Percentiles rank a stretch among this genome's conserved stretches.
These are phyloP conservation scores for Neosilurus hyrtlii DNA, from an alignment of 2,797 vertebrate species.

Conservation along the genomic window DNA sequence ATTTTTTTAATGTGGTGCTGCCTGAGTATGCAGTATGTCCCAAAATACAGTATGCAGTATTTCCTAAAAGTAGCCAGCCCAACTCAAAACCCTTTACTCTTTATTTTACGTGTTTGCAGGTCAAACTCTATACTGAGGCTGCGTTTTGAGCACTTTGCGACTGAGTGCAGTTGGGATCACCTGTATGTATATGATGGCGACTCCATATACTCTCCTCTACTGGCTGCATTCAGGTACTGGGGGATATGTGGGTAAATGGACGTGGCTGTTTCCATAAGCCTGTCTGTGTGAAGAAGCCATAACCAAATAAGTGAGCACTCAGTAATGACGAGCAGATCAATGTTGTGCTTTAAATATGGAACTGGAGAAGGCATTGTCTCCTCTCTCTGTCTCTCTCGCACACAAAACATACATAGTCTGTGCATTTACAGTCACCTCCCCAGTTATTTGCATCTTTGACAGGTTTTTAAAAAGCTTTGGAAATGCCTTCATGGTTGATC, in stretches of 20 bases:
- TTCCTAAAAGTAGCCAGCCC: background rate
- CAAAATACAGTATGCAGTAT: background rate
- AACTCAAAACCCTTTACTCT: background rate
- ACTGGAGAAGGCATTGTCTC: background rate
- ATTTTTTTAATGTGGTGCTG: no score
- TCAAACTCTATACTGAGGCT: conserved; percentile 86
- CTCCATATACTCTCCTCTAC: conserved; percentile 89
- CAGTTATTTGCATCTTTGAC: background rate
- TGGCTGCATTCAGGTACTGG: conserved; percentile 89
- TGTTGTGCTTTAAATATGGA: conserved; percentile 17
- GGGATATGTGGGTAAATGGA: background rate
- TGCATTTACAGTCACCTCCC: background rate
- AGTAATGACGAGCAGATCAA: conserved; percentile 27
- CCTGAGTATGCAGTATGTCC: no score
- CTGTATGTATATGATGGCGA: conserved; percentile 95
- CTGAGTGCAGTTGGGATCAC: conserved; percentile 97
- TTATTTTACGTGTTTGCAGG: conserved; percentile 64
- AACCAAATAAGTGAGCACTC: conserved; percentile 24
- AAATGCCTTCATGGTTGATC: background rate
- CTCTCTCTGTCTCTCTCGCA: background rate
- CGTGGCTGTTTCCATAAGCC: background rate
- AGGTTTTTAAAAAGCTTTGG: background rate
- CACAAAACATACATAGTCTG: background rate
- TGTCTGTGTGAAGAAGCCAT: conserved; percentile 10
- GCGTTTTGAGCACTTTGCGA: conserved; percentile 94